Base-by-base conservation (phyloP, 30 jellyfish, hydroid and myxozoan species). In the Turritopsis dohrnii region DNA sequence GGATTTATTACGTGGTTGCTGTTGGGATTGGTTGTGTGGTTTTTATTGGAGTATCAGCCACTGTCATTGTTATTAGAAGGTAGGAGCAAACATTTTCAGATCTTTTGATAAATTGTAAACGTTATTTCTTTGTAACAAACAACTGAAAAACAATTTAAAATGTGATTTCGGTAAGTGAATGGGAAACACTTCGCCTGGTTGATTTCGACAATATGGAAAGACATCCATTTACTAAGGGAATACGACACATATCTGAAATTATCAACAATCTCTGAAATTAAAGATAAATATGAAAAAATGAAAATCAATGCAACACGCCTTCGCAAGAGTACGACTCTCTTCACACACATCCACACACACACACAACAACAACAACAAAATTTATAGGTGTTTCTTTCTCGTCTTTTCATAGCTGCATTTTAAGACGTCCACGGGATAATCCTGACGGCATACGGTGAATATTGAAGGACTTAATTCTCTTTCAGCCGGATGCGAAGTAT, bases 401-500 rank as follows among this genome's bases (percentile, higher is more conserved):
- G 30, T 60, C 71, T 77, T 19, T 53, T 60, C 66, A 29, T 29
- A 77, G 66, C 1, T 60, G 85, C 85, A 60, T 60, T 28, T 29
- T 29, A 77, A 77, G 53, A 60, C 28, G 52, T 28, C 85, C 66
- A 1, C 85, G 71, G 18, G 71, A 77, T 28, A 66, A 52, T 26
- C 71, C 28, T 77, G 87, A 80, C 79, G 71, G 75, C 23, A 41
- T 30, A 52, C 71, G 87, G 53, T 53, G 75, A 22, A 80, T 52
- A n/a, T 76, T 80, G 65, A 69, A 52, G 26, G 79, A 65, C 71
- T 80, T 52, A 29, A 31, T 80, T 80, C 66, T 80, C 54, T 80
- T 80, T 1, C 86, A 80, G 87, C 65, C 65, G 71, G 21, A 80
- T 80, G 87, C 87, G 87, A 8, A 80, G 87, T 28, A 80, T 80